phyloP scores from a whole-genome alignment of 2,113 vertebrate genomes.

The Dasyornis broadbenti region DNA sequence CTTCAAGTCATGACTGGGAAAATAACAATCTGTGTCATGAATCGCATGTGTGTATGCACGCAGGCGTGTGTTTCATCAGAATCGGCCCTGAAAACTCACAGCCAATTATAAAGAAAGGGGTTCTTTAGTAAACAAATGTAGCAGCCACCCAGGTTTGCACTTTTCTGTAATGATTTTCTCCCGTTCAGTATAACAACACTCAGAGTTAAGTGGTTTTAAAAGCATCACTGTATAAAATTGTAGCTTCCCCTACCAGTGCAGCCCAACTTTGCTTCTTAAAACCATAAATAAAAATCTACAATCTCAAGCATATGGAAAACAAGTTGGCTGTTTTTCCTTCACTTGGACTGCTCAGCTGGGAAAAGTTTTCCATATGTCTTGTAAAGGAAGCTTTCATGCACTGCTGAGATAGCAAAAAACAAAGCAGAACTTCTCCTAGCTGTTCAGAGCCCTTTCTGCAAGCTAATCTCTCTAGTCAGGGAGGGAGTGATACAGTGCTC shows the following conservation, averaged over 20 bases:
- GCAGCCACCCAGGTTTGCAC: background rate
- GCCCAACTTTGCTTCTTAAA: conserved; percentile 21
- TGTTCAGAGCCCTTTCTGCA: background rate
- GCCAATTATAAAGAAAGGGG: conserved; percentile 27
- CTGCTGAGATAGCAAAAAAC: conserved; percentile 28
- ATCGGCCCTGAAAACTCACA: conserved; percentile 6
- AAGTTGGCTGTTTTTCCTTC: background rate
- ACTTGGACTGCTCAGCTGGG: background rate
- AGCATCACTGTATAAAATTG: conserved; percentile 61
- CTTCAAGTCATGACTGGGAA: conserved; percentile 33
- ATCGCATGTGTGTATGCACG: background rate
- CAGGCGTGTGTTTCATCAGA: conserved; percentile 35
- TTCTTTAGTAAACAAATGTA: conserved; percentile 39
- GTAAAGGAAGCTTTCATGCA: background rate
- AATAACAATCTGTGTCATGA: conserved; percentile 12
- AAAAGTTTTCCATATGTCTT: background rate
- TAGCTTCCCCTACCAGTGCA: conserved; percentile 22
- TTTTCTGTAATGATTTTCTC: conserved; percentile 38
- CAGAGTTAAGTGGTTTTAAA: conserved; percentile 52
- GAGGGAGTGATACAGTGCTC: background rate
- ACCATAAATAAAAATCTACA: conserved; percentile 50
- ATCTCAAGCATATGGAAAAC: background rate
- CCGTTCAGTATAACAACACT: conserved; percentile 26
- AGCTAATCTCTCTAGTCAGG: background rate
- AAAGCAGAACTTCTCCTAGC: background rate